Conservation (phyloP, 1,140 invertebrate genomes). For the Lutraria rhynchaena region DNA sequence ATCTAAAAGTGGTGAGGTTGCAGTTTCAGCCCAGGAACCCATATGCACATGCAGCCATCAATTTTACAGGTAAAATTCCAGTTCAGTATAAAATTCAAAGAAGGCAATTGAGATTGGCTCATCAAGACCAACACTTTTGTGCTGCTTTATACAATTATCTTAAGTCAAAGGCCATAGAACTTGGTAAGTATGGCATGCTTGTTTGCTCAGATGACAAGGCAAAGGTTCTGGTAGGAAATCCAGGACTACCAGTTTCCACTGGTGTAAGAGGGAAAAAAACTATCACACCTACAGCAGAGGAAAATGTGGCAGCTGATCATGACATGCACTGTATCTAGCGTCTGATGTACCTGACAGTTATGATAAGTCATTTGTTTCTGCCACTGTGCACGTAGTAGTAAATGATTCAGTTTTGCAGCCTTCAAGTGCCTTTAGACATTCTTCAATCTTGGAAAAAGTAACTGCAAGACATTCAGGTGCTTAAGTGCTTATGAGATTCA, state of each 20-base stretch:
- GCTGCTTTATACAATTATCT: constrained; percentile 54
- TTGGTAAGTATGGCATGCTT: constrained; percentile 20
- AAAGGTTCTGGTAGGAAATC: constrained; percentile 55
- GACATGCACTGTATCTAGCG: constrained; percentile 24
- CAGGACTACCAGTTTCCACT: constrained; percentile 30
- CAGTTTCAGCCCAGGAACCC: constrained; percentile 7
- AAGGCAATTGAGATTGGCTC: constrained; percentile 23
- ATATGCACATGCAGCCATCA: constrained; percentile 23
- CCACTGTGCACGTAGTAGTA: constrained; percentile 17
- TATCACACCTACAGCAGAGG: constrained; percentile 36
- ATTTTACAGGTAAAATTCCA: constrained; percentile 2
- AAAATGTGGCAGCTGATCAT: constrained; percentile 46
- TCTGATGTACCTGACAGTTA: constrained; percentile 27
- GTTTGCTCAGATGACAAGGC: constrained; percentile 60
- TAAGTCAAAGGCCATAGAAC: constrained; percentile 31
- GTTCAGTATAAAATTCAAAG: constrained; percentile 47
- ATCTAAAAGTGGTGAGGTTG: constrained; percentile 18
- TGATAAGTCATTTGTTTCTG: constrained; percentile 40
- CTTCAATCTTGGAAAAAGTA: constrained; percentile 13
- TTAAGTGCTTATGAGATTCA: constrained; percentile 34
- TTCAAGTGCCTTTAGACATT: too few species aligned
- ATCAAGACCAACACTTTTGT: constrained; percentile 60
- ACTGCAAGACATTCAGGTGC: constrained; percentile 19
- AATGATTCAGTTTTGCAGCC: constrained; percentile 55
- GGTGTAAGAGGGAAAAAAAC: constrained; percentile 59